Conservation (phyloP, 2,797 vertebrate genomes). For the Schizopygopsis pylzovi region DNA sequence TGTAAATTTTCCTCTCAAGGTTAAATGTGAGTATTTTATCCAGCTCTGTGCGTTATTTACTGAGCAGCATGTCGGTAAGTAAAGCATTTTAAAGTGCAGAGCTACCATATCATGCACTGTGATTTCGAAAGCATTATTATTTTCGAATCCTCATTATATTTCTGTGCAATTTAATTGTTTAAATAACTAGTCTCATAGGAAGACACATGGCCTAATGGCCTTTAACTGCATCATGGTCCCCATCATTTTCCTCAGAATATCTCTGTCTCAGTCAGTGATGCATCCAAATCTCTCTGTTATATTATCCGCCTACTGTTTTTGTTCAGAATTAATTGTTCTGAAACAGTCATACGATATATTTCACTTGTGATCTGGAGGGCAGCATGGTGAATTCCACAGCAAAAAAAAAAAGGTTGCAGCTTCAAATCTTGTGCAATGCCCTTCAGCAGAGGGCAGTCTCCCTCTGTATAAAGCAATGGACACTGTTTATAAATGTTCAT, state of each 20-base stretch:
- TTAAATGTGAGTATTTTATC: conserved; percentile 23
- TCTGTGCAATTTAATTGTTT: conserved; percentile 16
- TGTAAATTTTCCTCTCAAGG: conserved; percentile 39
- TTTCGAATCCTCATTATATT: not conserved
- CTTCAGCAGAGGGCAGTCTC: conserved; percentile 41
- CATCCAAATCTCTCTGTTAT: not conserved
- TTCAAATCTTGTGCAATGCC: not conserved
- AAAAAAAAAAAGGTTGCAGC: not conserved
- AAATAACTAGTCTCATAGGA: not conserved
- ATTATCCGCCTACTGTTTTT: not conserved
- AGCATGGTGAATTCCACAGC: not conserved
- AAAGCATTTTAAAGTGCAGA: not conserved
- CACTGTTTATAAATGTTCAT: not conserved
- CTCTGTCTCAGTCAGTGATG: not conserved
- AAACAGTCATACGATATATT: conserved; percentile 14
- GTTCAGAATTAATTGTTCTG: not conserved
- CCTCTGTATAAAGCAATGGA: not conserved
- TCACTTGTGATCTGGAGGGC: not conserved
- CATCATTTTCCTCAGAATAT: conserved; percentile 24
- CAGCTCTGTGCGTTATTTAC: not conserved
- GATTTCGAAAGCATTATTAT: not conserved
- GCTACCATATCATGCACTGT: not conserved
- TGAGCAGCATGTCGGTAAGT: conserved; percentile 13
- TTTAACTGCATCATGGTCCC: conserved; percentile 13
- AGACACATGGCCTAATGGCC: conserved; percentile 10